phyloP scores from a whole-genome alignment of 2,797 vertebrate genomes.

The Gymnoscopelus braueri region DNA sequence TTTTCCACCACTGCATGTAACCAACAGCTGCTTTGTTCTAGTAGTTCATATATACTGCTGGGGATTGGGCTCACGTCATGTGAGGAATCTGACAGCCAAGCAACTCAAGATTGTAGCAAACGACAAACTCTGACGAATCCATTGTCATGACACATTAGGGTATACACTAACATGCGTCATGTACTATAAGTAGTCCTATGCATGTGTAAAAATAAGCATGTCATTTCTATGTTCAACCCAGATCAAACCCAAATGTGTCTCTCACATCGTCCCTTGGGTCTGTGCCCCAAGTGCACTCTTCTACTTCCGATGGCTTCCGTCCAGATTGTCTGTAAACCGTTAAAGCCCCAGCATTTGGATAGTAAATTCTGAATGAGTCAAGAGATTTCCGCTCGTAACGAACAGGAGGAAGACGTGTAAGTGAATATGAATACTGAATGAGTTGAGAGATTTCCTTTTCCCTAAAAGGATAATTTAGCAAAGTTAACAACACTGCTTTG shows the following conservation, averaged over 20 bases:
- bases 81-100: conserved; percentile 21
- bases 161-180: background rate
- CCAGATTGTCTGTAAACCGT: conserved; percentile 5
- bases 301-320: background rate
- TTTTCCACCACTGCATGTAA: background rate
- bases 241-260: conserved; percentile 2
- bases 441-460: background rate
- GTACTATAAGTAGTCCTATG: no score
- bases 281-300: background rate
- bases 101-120: conserved; percentile 16
- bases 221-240: background rate
- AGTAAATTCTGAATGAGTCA: conserved; percentile 14
- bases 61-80: conserved; percentile 15
- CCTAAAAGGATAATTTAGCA: background rate
- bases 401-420: conserved; percentile 10
- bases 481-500: background rate
- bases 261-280: background rate
- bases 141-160: background rate
- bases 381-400: conserved; percentile 6
- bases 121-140: conserved; percentile 27
- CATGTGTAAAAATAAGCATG: background rate
- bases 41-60: conserved; percentile 21
- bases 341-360: background rate
- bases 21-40: conserved; percentile 36
- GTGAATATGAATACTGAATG: background rate